Evolutionary conservation across 2,113 vertebrate genomes (phyloP), one percentile per base, ranked within the genome.

Genomic region (Rhea americana): DNA sequence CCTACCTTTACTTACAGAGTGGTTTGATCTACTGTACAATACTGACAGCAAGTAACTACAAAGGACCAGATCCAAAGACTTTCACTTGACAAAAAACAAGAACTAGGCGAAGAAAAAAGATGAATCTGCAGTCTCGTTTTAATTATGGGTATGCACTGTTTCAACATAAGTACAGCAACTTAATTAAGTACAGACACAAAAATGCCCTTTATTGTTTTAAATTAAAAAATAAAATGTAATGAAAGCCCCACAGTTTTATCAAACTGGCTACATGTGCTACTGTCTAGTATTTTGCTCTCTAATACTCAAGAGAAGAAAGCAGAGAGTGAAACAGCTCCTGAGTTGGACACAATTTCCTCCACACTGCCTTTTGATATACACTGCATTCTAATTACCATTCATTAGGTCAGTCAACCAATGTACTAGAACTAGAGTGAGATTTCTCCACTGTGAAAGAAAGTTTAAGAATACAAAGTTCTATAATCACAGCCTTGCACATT

Each of bases 401-500:
- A 68, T 3, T 35, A n/a, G 8, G 26, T 28, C 5, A 39, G 3
- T 5, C 7, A 76, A 51, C 17, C 63, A 53, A 41, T 0, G 5
- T 4, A 8, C n/a, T 32, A 30, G 56, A 51, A 53, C 15, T 4
- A 26, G 15, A 74, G 4, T 1, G 25, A 63, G 3, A 3, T 74
- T 77, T 32, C 39, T 68, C 51, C 13, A 30, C 35, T 45, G 17
- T 8, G 7, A 51, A 84, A 77, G 6, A 9, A 88, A 79, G 12
- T 9, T 35, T 43, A 50, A 43, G 1, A 9, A 65, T 2, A 76
- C 2, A 50, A 66, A 39, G 30, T 19, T 74, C 32, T 73, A 9
- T 3, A 71, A 58, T 30, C 37, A 32, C 22, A 43, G 50, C 13
- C 22, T 15, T 43, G 30, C 1, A 35, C 12, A 61, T 13, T 43